Base-by-base conservation (phyloP, 2,797 vertebrate species). In the Manis pentadactyla region DNA sequence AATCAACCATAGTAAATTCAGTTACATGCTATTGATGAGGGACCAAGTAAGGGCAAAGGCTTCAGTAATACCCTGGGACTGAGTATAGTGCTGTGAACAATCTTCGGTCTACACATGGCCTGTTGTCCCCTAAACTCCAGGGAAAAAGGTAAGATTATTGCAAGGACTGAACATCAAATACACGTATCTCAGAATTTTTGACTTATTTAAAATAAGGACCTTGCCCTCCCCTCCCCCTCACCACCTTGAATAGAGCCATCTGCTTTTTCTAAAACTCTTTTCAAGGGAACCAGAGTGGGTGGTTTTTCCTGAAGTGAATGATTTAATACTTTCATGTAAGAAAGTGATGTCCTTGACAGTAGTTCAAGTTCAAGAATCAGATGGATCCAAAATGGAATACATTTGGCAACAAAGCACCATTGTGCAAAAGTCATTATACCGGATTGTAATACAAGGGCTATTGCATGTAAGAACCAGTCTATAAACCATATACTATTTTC, bases 1-100 rank as follows among this genome's bases (percentile, higher is more conserved):
- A 73, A 37, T 84, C 97, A 97, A 94, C 94, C 49, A 74, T 95
- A 81, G 77, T 92, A 96, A 96, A 96, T 94, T 95, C 91, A 96
- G 69, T 96, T 97, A 97, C 82, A 78, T 96, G 98, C 63, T 85
- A 57, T 92, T 95, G 83, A 90, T 93, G 91, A 63, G 93, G 79
- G 57, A 61, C 86, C 95, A 92, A 97, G 93, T 90, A 83, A 95
- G 92, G 98, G 75, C 96, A 97, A 93, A 97, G 97, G 93, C 97
- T 95, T 97, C 96, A 91, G 97, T 98, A 97, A 93, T 34, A 39
- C 81, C 90, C 2, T 97, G 73, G 68, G 42, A 85, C 69, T 93
- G 92, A 96, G 96, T 97, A 97, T 98, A 96, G 97, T 96, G 93
- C 87, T 88, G 79, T 97, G 93, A 97, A 97, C 97, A 84, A 93